These are phyloP conservation scores for Campoletis raptor DNA, from an alignment of 2,888 invertebrate genomes.

Conservation along the genomic window DNA sequence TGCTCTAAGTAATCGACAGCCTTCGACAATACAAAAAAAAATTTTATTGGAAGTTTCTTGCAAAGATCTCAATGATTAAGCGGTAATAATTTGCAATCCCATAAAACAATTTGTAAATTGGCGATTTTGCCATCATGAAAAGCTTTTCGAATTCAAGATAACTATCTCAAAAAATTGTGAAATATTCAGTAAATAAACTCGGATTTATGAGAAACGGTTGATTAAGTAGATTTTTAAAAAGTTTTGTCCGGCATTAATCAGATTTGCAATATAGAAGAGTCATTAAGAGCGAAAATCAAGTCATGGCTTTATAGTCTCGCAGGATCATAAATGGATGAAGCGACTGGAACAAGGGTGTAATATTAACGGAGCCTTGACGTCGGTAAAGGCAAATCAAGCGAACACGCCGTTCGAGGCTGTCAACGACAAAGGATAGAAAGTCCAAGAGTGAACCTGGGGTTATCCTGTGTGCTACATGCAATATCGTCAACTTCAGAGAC, in stretches of 20 bases:
- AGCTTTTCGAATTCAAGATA: not conserved
- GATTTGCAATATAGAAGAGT: constrained; percentile 14
- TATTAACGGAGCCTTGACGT: constrained; percentile 36
- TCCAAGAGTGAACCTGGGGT: constrained; percentile 34
- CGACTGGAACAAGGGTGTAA: constrained; percentile 42
- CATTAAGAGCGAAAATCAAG: constrained; percentile 51
- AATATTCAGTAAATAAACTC: not conserved
- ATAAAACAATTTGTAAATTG: not conserved
- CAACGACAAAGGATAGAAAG: constrained; percentile 61
- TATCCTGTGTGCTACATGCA: constrained; percentile 58
- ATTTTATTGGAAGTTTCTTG: not conserved
- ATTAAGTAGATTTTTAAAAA: not conserved
- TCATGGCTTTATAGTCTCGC: constrained; percentile 25
- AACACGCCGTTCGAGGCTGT: constrained; percentile 42
- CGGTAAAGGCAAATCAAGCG: constrained; percentile 63
- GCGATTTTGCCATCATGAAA: not conserved
- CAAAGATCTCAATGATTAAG: not conserved
- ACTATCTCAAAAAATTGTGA: not conserved
- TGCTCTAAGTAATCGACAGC: not conserved
- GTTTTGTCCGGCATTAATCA: constrained; percentile 35
- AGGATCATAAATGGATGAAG: constrained; percentile 39
- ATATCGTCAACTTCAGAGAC: constrained; percentile 63
- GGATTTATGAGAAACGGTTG: not conserved
- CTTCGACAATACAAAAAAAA: not conserved
- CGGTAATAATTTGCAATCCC: not conserved